phyloP scores from a whole-genome alignment of 2,113 vertebrate genomes.

The Bos indicus region DNA sequence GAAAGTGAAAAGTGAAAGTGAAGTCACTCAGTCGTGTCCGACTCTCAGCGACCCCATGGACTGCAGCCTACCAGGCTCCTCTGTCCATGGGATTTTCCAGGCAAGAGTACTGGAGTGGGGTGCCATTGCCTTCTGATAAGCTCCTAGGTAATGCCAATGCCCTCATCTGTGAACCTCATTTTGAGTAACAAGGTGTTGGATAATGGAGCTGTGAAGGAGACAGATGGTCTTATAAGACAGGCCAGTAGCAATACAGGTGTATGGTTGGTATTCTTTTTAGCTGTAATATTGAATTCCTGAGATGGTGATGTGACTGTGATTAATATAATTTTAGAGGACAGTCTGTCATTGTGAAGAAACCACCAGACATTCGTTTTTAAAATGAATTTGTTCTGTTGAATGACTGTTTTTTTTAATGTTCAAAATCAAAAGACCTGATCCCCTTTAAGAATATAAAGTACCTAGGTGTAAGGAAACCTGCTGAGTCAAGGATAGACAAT shows the following conservation, averaged over 20 bases:
- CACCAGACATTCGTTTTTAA: neutral
- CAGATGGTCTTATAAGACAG: neutral
- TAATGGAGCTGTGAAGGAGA: neutral
- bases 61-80: too few relatives aligned
- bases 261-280: neutral
- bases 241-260: neutral
- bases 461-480: neutral
- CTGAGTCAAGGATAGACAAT: neutral
- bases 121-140: neutral
- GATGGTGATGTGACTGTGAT: neutral
- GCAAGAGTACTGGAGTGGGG: too few relatives aligned
- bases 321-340: neutral
- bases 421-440: neutral
- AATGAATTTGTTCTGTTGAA: neutral
- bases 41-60: too few relatives aligned
- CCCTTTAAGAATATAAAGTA: conserved; percentile 16
- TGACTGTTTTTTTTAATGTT: neutral
- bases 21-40: too few relatives aligned
- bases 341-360: neutral
- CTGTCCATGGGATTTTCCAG: too few relatives aligned
- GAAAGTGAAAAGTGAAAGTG: too few relatives aligned
- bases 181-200: neutral
- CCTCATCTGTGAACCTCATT: neutral
- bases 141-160: neutral
- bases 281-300: neutral